Evolutionary conservation across 2,113 vertebrate species (phyloP), one percentile per base, ranked within the genome.

Genomic region (Carlito syrichta): DNA sequence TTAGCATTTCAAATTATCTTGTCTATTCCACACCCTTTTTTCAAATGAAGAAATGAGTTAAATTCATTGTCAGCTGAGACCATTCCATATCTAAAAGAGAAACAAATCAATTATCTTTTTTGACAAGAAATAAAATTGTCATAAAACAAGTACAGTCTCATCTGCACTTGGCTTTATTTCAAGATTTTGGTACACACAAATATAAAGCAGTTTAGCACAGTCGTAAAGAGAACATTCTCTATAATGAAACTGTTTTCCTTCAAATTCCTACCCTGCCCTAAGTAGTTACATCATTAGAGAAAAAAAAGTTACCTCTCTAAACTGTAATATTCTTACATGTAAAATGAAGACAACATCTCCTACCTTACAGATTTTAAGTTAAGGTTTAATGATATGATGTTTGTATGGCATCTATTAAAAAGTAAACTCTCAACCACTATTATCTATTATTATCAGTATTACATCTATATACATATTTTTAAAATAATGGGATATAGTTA

Each of bases 81-180:
- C n/a, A 82, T 45, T 68, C 76, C 38, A 56, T 48, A 13, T 30
- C 30, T 68, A 89, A 82, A 40, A 68, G 11, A 93, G 27, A 76
- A 88, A 89, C 68, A 91, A 94, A 82, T 81, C 78, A 90, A 85
- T 93, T 73, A 94, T 60, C 48, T 30, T 91, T 50, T 63, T 89
- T 93, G 79, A 50, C 16, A 78, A 81, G 48, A 90, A 90, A 76
- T 25, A 76, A 43, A 88, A 63, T 73, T 8, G 2, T 62, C 78
- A 89, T 85, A 85, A 95, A 85, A 66, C 48, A 92, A 79, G 38
- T 73, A 58, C 19, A 76, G 56, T 74, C 35, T 90, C 60, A 86
- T 82, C 92, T 96, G 23, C 50, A 66, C 30, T 86, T 93, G 73
- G 40, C 81, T 76, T 86, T 86, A 12, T 13, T 69, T 81, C 63